Evolutionary conservation across 2,888 invertebrate genomes (phyloP).

Genomic region (Plebejus anna): DNA sequence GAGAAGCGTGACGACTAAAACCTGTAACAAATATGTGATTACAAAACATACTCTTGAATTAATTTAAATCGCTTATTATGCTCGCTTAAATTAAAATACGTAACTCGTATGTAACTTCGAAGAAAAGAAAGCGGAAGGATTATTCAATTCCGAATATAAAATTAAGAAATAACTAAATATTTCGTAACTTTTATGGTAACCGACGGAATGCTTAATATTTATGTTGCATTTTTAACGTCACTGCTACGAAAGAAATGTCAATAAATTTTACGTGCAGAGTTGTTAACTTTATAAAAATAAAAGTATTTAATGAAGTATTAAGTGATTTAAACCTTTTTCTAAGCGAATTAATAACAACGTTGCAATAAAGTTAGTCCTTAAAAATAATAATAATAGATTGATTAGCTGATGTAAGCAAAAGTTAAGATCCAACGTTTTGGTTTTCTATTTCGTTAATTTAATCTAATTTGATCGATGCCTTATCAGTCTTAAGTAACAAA

Average conservation of each 20-base stretch:
- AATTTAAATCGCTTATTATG: not conserved
- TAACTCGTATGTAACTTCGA: constrained; percentile 12
- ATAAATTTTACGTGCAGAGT: not conserved
- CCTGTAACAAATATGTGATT: constrained; percentile 49
- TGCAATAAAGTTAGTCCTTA: not conserved
- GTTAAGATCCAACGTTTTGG: not conserved
- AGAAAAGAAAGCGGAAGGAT: constrained; percentile 23
- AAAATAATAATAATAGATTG: not conserved
- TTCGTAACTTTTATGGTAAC: not conserved
- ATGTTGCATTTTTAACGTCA: not conserved
- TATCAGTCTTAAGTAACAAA: not conserved
- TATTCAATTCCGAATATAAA: constrained; percentile 18
- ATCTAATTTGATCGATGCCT: not conserved
- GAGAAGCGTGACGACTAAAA: constrained; percentile 60
- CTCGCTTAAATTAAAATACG: constrained; percentile 1
- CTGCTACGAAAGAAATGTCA: not conserved
- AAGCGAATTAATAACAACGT: not conserved
- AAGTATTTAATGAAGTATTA: not conserved
- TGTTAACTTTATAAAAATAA: too few relatives aligned
- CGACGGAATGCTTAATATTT: constrained; percentile 26
- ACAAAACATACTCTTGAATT: constrained; percentile 18
- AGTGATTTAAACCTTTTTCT: not conserved
- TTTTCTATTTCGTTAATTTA: not conserved
- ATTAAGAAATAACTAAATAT: constrained; percentile 26
- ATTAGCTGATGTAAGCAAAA: not conserved